Evolutionary conservation across 2,888 invertebrate genomes (phyloP), one percentile per base, ranked within the genome.

Genomic region (Ptilodon capucinus): DNA sequence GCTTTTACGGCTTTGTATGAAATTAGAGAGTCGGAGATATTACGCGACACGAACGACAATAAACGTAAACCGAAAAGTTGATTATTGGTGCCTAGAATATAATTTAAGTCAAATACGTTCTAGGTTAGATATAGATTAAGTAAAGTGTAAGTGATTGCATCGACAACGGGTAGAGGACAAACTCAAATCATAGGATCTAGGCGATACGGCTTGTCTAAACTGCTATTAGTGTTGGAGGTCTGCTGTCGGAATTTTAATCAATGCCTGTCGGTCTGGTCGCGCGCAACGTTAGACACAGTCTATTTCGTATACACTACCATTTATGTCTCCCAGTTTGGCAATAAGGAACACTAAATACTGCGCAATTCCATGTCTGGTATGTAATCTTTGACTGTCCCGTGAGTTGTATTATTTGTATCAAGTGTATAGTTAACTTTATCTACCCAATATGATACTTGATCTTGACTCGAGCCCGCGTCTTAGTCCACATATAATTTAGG

Each of bases 261-360:
- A 61, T 58, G 52, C 52, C 56, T 47, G 61, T 58, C 57, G 51
- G 53, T 50, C 57, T 56, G 32, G 54, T 56, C 54, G 44, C 43
- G 49, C 50, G 50, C 53, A 61, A 47, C 58, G 53, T 36, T 42
- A 53, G 51, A 46, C 43, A 44, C 46, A 48, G 46, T 55, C 51
- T 54, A 56, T 44, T 46, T 58, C 50, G 63, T 62, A 68, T 60
- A 64, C 51, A 67, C 59, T 62, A 54, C 77, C 76, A 75, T 79
- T 79, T 81, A 78, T 43, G 71, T 72, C 65, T 71, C 70, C 61
- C 54, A 57, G 63, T 78, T 74, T 59, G 60, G 79, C 74, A 81
- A 79, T 71, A 72, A 69, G 73, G 72, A 77, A 79, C 70, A 63
- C 59, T 51, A 53, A 62, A 53, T 59, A 50, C 43, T 64, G 32